Base-by-base conservation (phyloP, 2,888 invertebrate species). In the Hyposoter didymator region DNA sequence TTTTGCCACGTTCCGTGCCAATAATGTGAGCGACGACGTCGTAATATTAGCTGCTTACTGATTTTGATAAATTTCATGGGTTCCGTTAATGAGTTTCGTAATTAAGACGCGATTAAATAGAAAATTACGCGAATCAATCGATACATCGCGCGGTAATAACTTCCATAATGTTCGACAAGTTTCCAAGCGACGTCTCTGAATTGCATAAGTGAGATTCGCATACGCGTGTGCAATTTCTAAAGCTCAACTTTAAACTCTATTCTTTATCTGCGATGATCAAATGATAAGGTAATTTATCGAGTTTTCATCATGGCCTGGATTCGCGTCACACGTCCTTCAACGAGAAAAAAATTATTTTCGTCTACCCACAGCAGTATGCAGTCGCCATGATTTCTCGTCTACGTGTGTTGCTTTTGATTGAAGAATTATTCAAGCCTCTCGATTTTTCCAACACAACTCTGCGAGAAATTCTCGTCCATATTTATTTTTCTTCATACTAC, bases 231-330 rank as follows among this genome's bases (percentile, higher is more conserved):
- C 66, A 59, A 39, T 39, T 39, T 72, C 7, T 22, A 19, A 52
- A 55, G 14, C n/a, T 28, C 55, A 52, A 73, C 12, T 49, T 19
- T 35, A 12, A 52, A 19, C 39, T 12, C 10, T 55, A 64, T 32
- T 59, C 78, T 81, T 55, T 55, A 73, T 62, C 59, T n/a, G 49
- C 47, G 39, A 66, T 72, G 85, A 85, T 85, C 72, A 72, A 85
- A 82, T 85, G 72, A 82, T 82, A 79, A 85, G 69, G 81, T 69
- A 69, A 67, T 84, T 67, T 76, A 80, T 79, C 66, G 66, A 49
- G 39, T 82, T 64, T 66, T 73, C 43, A 73, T 52, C 45, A 64
- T 66, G 85, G 55, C 85, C 79, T 85, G 79, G 76, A 85, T 85
- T 85, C 78, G 49, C 49, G 75, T 55, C 52, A 39, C 66, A 28